Evolutionary conservation across 2,888 invertebrate genomes (phyloP), one percentile per base, ranked within the genome.

Genomic region (Orgyia antiqua): DNA sequence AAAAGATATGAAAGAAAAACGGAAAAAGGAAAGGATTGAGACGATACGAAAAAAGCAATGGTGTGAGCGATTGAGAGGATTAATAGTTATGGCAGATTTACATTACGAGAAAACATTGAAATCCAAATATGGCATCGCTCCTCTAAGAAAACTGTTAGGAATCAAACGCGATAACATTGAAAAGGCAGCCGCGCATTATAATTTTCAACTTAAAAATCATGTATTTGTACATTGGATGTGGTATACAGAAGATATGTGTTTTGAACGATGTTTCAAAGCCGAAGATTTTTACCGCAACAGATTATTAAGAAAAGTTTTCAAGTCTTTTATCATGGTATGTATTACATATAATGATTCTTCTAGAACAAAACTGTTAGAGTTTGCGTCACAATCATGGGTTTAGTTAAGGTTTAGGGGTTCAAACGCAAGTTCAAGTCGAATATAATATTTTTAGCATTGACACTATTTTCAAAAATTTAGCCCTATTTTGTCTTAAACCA

Each of bases 1-100:
- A 4, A 87, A 89, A 55, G 89, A 90, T 36, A 79, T 91, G 18
- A 89, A 88, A 51, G 89, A 91, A 40, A 90, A 88, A 54, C 79
- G 89, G 10, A 88, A 79, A 33, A 87, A 77, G 46, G 88, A 92
- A 56, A 90, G 90, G 64, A 75, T 88, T 47, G 87, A 90, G 13
- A 89, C 87, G 51, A 88, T 90, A 36, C 69, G 88, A 40, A 89
- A 89, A 50, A 90, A 89, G 60, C 88, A 88, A 46, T 65, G 76
- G 37, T 68, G 70, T 4, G 87, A 83, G 39, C 69, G 78, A 55
- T 61, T 84, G 44, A 62, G 87, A 41, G 76, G 79, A 7, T 63
- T 87, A 2, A 73, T 55, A 33, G 87, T 87, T n/a, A 86, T 87
- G 84, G 84, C 86, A 8, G 87, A 87, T 43, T 61, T 87, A 39